Evolutionary conservation across 2,113 vertebrate genomes (phyloP).

Genomic region (Grantiella picta): DNA sequence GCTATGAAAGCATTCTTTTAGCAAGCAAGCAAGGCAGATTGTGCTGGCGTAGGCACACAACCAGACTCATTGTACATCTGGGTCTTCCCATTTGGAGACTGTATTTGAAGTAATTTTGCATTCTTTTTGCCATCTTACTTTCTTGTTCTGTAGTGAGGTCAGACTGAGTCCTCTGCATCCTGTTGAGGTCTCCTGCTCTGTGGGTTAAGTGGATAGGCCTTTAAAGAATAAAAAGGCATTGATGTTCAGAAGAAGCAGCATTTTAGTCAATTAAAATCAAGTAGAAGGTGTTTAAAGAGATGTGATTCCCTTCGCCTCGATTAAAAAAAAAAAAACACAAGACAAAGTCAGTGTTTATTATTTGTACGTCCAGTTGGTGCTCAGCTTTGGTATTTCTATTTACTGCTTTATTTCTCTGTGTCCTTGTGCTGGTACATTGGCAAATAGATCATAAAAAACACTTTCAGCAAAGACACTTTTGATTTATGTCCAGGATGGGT

Average conservation of each 20-base stretch:
- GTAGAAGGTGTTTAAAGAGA: conserved; percentile 19
- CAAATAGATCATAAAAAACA: conserved; percentile 72
- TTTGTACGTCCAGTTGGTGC: not conserved
- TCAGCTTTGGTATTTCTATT: conserved; percentile 61
- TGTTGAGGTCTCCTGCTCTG: not conserved
- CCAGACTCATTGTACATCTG: conserved; percentile 6
- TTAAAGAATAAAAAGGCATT: conserved; percentile 26
- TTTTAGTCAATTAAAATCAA: conserved; percentile 31
- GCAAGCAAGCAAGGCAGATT: not conserved
- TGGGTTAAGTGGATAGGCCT: conserved; percentile 23
- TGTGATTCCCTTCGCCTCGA: not conserved
- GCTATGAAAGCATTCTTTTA: conserved; percentile 34
- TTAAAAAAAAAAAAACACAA: not conserved
- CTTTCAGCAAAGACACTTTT: conserved; percentile 69
- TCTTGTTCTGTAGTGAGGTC: not conserved
- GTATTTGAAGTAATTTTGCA: conserved; percentile 31
- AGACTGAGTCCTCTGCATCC: not conserved
- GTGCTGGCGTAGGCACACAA: not conserved
- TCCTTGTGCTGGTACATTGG: conserved; percentile 60
- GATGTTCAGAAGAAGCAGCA: conserved; percentile 15
- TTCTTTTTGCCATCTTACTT: not conserved
- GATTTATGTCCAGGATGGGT: conserved; percentile 72
- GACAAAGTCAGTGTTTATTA: conserved; percentile 27
- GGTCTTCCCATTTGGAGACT: not conserved
- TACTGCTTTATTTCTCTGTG: conserved; percentile 23